Base-by-base conservation (phyloP, 2,113 vertebrate genomes). In the Forbesichthys papilliferus region DNA sequence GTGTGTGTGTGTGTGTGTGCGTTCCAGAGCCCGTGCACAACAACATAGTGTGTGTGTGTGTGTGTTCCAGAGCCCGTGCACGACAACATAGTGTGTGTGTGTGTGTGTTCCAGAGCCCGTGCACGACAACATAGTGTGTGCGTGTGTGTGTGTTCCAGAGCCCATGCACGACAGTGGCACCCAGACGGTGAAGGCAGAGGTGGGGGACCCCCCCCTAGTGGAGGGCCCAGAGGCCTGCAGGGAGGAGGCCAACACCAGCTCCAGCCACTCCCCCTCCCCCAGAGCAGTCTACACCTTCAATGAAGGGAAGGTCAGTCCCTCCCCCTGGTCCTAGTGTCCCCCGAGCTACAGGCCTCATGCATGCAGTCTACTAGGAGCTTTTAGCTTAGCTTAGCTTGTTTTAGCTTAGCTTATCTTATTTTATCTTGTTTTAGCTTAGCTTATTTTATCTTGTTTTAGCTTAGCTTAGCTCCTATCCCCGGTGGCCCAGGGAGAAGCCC, bases 101-200 rank as follows among this genome's bases (percentile, higher is more conserved):
- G 36, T 42, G 36, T 42, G 36, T 42, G 36, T 42, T 27, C 20
- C 20, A 20, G 20, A 20, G 20, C 1, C 1, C 1, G 2, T 27
- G 20, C 1, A 2, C 1, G 20, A 20, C 20, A 20, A 20, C 20
- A 20, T 42, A 42, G 3, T 75, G 46, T 77, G 70, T 80, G 8
- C 48, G 63, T 4, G 6, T 42, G 36, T 42, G 36, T 42, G 48
- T 80, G 60, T 86, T 46, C 46, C 80, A 94, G 93, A 94, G 83
- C 93, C 93, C 59, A 94, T 94, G 93, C 93, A 93, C 72, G 92
- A 94, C 83, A 94, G 91, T 75, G 93, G 93, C 71, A 94, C 93
- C 88, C 93, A 94, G 93, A 94, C 93, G 92, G 93, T 94, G 92
- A 94, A 92, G 85, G 84, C 91, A 53, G 92, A 94, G 83, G 92